Evolutionary conservation across 1,140 invertebrate genomes (phyloP), one percentile per base, ranked within the genome.

Genomic region (Caenorhabditis latens): DNA sequence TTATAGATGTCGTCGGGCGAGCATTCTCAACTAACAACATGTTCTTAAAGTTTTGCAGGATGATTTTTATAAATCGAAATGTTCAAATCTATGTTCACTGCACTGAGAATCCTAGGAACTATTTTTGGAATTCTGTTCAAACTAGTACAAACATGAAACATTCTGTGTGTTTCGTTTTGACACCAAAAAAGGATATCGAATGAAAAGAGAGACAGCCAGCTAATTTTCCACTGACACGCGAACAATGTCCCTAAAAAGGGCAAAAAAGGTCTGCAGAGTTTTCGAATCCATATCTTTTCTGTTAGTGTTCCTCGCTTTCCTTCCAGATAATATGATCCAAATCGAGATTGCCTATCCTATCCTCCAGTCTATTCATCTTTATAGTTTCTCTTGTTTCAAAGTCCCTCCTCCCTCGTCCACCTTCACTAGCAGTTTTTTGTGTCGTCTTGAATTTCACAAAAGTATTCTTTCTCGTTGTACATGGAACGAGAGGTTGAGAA

Each of bases 181-280:
- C 1, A 42, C 71, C 71, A 79, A 79, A 75, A 75, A 75, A 32
- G 71, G 71, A 79, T 79, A 79, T 79, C 71, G 46, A 79, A 79
- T 79, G 71, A 79, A 79, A 79, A 79, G n/a, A 50, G 71, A 79
- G 71, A 79, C 71, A n/a, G n/a, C 71, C 46, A 50, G 71, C 71
- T 79, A 79, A 79, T 79, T 79, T 79, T 79, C n/a, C 32, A 79
- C 46, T 79, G 71, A 50, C 71, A 79, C 71, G 71, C 71, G 71
- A 79, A 79, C 71, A 79, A 79, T 79, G 71, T 32, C 46, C 43
- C 46, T 46, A 50, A 50, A 79, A 79, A 79, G 71, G 43, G 71
- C 71, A 79, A 79, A 79, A 79, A 79, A 79, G 42, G 53, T 48
- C 71, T 79, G 71, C n/a, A 48, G 71, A 79, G 71, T 79, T 79